A percentile compares a stretch with the other conserved stretches of the same genome.
phyloP scores from a whole-genome alignment of 2,113 vertebrate genomes.

The Rostratula benghalensis region DNA sequence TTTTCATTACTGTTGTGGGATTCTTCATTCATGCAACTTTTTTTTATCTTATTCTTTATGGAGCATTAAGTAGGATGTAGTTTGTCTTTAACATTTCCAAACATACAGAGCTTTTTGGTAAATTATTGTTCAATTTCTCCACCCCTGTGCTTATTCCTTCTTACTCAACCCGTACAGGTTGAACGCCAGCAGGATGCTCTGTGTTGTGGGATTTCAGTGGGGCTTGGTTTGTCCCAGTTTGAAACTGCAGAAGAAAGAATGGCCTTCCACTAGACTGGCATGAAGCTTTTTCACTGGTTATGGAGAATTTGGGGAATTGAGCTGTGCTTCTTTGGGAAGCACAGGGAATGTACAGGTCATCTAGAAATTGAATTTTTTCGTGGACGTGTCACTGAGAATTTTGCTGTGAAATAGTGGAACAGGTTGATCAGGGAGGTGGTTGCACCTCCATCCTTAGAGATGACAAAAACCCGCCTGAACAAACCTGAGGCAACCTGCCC shows the following conservation, averaged over 20 bases:
- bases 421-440: background rate
- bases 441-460: background rate
- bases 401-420: background rate
- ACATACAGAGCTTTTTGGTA: background rate
- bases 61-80: background rate
- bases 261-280: background rate
- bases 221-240: background rate
- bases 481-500: background rate
- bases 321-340: background rate
- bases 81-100: background rate
- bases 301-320: background rate
- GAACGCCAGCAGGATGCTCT: background rate
- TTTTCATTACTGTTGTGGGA: background rate
- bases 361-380: background rate
- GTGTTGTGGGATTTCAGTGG: background rate
- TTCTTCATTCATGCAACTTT: background rate
- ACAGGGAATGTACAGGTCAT: background rate
- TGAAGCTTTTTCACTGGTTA: background rate
- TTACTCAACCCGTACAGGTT: background rate
- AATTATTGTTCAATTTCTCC: background rate
- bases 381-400: background rate
- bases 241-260: background rate
- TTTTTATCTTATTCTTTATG: background rate
- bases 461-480: background rate
- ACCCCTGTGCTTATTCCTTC: background rate